These are phyloP conservation scores for Chloromyia formosa DNA, from an alignment of 2,888 invertebrate species.

Conservation along the genomic window DNA sequence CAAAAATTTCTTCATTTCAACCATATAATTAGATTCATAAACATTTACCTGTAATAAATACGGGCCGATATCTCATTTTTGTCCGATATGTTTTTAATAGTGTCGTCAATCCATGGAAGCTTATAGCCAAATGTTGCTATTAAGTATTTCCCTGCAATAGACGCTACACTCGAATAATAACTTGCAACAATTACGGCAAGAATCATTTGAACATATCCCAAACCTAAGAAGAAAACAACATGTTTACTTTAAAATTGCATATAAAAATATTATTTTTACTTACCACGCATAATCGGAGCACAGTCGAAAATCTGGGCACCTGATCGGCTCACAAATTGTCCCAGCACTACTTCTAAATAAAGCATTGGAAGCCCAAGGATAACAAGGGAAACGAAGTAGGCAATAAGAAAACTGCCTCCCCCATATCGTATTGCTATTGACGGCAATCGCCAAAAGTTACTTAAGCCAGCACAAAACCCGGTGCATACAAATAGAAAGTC, in stretches of 20 bases:
- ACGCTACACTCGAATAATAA: slow-evolving; percentile 25
- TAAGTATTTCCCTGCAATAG: slow-evolving; percentile 15
- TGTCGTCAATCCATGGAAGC: slow-evolving; percentile 3
- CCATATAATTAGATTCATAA: no score
- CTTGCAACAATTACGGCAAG: background rate
- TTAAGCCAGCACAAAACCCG: slow-evolving; percentile 24
- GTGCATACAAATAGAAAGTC: slow-evolving; percentile 27
- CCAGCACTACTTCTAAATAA: slow-evolving; percentile 34
- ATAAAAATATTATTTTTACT: background rate
- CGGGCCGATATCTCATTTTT: no score
- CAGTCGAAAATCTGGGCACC: slow-evolving; percentile 32
- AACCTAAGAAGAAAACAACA: background rate
- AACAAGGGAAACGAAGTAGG: background rate
- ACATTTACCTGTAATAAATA: no score
- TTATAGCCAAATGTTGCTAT: background rate
- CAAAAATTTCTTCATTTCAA: no score
- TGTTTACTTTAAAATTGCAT: background rate
- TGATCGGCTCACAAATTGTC: slow-evolving; percentile 31
- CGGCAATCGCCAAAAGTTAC: slow-evolving; percentile 36
- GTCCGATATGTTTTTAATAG: no score
- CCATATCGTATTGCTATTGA: background rate
- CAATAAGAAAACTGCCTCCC: slow-evolving; percentile 30
- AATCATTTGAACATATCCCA: slow-evolving; percentile 25
- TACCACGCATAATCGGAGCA: slow-evolving; percentile 27
- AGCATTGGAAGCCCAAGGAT: slow-evolving; percentile 22